These are phyloP conservation scores for Diabrotica balteata DNA, from an alignment of 2,888 invertebrate species.

Conservation along the genomic window DNA sequence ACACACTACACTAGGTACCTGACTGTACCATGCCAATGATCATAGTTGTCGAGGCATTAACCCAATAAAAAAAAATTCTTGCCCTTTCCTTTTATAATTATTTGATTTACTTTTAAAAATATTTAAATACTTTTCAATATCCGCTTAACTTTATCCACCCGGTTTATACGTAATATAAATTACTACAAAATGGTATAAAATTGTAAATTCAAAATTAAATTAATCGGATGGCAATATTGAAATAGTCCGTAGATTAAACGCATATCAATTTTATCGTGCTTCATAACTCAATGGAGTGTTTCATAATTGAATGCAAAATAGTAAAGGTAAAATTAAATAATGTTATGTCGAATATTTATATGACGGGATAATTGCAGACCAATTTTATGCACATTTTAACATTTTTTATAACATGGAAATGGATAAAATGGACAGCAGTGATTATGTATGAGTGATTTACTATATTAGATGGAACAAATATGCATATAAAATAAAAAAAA, in stretches of 20 bases:
- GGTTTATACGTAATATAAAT: conserved; percentile 1
- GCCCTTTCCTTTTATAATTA: too few species aligned
- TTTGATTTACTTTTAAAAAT: not conserved
- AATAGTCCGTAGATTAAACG: not conserved
- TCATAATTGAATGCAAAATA: conserved; percentile 18
- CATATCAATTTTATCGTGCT: conserved; percentile 7
- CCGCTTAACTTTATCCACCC: not conserved
- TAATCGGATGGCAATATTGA: conserved; percentile 12
- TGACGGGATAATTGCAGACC: conserved; percentile 28
- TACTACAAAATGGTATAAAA: conserved; percentile 10
- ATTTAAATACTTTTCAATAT: not conserved
- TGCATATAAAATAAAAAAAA: too few species aligned
- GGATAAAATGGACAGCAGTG: conserved; percentile 7
- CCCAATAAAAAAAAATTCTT: too few species aligned
- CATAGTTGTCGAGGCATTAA: too few species aligned
- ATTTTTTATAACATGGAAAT: conserved; percentile 37
- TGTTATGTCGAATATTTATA: conserved; percentile 36
- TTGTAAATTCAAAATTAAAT: conserved; percentile 15
- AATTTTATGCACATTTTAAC: conserved; percentile 40
- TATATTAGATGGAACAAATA: too few species aligned
- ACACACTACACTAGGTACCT: too few species aligned
- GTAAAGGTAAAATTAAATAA: conserved; percentile 25
- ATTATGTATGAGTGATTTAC: not conserved
- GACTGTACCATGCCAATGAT: too few species aligned
- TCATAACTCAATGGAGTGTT: conserved; percentile 4